Evolutionary conservation across 2,797 vertebrate species (phyloP), one percentile per base, ranked within the genome.

Genomic region (Rhinoraja longicauda): DNA sequence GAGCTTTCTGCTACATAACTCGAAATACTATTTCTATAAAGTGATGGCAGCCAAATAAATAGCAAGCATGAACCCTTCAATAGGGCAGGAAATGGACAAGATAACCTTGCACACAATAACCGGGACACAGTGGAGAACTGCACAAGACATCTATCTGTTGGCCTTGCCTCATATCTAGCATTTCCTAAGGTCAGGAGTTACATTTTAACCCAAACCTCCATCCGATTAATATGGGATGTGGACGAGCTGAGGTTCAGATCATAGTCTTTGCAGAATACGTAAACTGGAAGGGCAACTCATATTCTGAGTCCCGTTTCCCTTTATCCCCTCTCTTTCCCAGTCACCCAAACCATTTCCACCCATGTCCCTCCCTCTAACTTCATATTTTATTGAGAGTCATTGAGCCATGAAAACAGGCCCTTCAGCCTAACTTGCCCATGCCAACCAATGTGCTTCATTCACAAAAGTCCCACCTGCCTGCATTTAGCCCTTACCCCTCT

Each of bases 151-250:
- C 59, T 67, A 36, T 88, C 84, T 36, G 39, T 19, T 19, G n/a
- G 84, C 6, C 84, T 88, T 88, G 62, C 62, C 84, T 36, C 17
- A 13, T 88, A 88, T 88, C 84, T 88, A 62, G n/a, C 2, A 88
- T 64, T 88, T 88, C 62, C n/a, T 67, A 67, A 88, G 59, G 84
- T 17, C n/a, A 88, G 36, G 15, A 67, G 84, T 88, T 88, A 88
- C 59, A 88, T 29, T 88, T 88, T 88, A 88, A 88, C 84, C 36
- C 19, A 36, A 88, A 36, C 7, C 84, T 88, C 57, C 39, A 67
- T 67, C 19, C 6, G 59, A 88, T 67, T 36, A 88, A 67, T 88
- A 19, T 88, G 29, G 84, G 2, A 0, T 17, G n/a, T 21, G n/a
- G 7, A 67, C n/a, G 21, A 64, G 5, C 29, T 57, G 2, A 73